Conservation (phyloP, 2,797 vertebrate species). For the Artibeus jamaicensis region DNA sequence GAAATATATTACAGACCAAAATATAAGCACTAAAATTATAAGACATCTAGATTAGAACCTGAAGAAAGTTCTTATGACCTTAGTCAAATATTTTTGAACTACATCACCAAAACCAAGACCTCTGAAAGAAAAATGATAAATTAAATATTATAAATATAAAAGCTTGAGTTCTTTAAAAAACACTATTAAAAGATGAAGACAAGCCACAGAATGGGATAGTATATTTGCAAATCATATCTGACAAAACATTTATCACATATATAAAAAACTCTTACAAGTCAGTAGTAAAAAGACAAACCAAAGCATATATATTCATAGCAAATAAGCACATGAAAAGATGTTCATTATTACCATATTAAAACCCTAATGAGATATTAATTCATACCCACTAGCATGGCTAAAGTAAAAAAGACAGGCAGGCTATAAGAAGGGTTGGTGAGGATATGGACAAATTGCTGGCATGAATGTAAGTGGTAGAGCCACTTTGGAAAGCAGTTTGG, state of each 20-base stretch:
- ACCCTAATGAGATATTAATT: not conserved
- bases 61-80: not conserved
- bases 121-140: not conserved
- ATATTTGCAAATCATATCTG: not conserved
- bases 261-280: not conserved
- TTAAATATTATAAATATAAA: not conserved
- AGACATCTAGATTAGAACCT: not conserved
- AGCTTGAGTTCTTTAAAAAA: not conserved
- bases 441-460: not conserved
- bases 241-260: not conserved
- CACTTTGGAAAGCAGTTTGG: not conserved
- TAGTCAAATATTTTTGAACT: not conserved
- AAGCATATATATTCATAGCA: no score
- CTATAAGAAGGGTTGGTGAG: not conserved
- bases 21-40: not conserved
- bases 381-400: not conserved
- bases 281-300: not conserved
- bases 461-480: not conserved
- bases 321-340: not conserved
- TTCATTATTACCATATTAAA: not conserved
- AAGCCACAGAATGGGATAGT: not conserved
- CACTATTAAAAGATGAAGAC: not conserved
- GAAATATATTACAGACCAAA: constrained; percentile 6
- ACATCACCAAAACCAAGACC: not conserved
- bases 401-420: not conserved